A percentile compares a stretch with the other conserved stretches of the same genome.
These are phyloP conservation scores for Brachyistius frenatus DNA, from an alignment of 2,113 vertebrate species.

Conservation along the genomic window DNA sequence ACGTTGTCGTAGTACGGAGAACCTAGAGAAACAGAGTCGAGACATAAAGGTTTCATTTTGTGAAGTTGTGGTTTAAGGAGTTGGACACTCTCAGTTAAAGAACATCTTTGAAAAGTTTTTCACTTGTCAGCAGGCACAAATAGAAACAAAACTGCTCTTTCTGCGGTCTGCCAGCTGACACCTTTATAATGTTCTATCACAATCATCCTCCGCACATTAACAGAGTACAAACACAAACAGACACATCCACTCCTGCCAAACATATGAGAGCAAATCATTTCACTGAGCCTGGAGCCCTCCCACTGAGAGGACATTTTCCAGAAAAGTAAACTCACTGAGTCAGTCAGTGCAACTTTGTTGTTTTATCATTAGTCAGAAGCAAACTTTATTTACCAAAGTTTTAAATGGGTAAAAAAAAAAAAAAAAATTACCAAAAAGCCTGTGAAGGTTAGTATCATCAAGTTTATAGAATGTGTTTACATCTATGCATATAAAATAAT, in stretches of 20 bases:
- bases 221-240: conserved; percentile 47
- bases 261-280: conserved; percentile 45
- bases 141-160: background rate
- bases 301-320: conserved; percentile 27
- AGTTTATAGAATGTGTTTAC: no score
- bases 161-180: conserved; percentile 30
- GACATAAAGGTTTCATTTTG: background rate
- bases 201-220: conserved; percentile 40
- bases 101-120: background rate
- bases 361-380: conserved; percentile 12
- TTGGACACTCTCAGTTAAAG: background rate
- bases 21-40: conserved; percentile 78
- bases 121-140: conserved; percentile 5
- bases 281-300: conserved; percentile 23
- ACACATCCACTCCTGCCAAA: conserved; percentile 36
- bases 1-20: conserved; percentile 98
- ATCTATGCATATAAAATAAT: background rate
- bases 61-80: background rate
- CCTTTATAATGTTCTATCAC: conserved; percentile 38
- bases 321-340: conserved; percentile 31
- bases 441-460: background rate
- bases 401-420: background rate
- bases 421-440: background rate
- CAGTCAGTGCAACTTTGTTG: conserved; percentile 1
- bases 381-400: conserved; percentile 19